Percentiles rank a stretch among this genome's conserved stretches.
Conservation (phyloP, 2,113 vertebrate genomes). For the Tetrao urogallus region DNA sequence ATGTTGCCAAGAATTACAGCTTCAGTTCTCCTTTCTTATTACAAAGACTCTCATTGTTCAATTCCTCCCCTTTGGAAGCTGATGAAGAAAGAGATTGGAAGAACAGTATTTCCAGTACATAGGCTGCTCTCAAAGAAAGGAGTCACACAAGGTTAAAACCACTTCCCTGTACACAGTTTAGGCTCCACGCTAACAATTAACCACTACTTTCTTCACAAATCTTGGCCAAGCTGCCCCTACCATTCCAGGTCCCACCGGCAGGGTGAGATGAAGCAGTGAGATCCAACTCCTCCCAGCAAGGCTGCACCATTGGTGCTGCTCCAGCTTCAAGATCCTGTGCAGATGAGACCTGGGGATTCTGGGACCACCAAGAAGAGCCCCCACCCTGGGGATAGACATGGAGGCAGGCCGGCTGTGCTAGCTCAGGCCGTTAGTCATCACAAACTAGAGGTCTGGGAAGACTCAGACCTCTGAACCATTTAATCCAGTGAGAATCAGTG, state of each 20-base stretch:
- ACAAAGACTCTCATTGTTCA: background rate
- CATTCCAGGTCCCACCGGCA: background rate
- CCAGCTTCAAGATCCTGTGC: background rate
- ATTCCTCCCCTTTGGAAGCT: background rate
- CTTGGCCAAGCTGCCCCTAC: background rate
- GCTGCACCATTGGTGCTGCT: background rate
- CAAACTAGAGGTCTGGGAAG: background rate
- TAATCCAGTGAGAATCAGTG: background rate
- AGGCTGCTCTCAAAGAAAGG: background rate
- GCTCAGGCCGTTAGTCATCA: background rate
- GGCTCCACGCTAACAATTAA: background rate
- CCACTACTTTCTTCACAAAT: background rate
- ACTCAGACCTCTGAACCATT: conserved; percentile 13
- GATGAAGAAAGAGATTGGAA: background rate
- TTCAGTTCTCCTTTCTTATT: background rate
- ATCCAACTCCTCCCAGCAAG: background rate
- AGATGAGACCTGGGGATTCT: background rate
- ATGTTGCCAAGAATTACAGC: background rate
- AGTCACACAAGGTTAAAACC: background rate
- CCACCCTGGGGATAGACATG: fast-evolving
- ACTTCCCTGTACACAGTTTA: background rate
- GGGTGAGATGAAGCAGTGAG: background rate
- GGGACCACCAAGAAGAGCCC: background rate
- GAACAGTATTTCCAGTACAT: background rate
- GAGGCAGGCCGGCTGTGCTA: background rate